Evolutionary conservation across 2,888 invertebrate genomes (phyloP), one percentile per base, ranked within the genome.

Genomic region (Heliconius aoede): DNA sequence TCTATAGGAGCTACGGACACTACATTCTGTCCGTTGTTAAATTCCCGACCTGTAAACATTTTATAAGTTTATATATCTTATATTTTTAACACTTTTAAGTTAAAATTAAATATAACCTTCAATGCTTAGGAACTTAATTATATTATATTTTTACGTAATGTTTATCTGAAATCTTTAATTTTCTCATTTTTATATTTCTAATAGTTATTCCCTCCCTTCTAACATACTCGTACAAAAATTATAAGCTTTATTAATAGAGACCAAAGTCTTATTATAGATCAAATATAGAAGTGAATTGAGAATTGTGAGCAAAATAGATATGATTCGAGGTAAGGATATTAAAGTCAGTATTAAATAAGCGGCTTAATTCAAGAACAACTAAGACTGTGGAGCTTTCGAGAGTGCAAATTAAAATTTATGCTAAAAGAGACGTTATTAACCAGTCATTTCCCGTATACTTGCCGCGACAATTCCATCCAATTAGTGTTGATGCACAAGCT

Each of bases 1-100:
- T 93, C 93, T 87, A 94, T 93, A 80, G 94, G 94, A 81, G 93
- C 92, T 86, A 92, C 94, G 78, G 94, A 94, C 81, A 94, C 94
- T 87, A 94, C 90, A 90, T 94, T 94, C 87, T 93, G 92, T 81
- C 93, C 94, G 81, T 87, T 90, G 81, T 92, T 89, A 84, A 94
- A 88, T 86, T 93, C 94, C 82, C 93, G 93, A 88, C 94, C 95
- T 95, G 93, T 80, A 91, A 93, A 84, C 83, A 87, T 77, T 60
- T 61, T 60, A 32, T 26, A 36, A 36, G 32, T 18, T 36, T n/a
- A 21, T 40, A 26, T 40, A 26, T 4, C 24, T 67, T 13, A 24
- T 58, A n/a, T 46, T 7, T 46, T 46, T 15, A 40, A 18, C 40
- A 40, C 15, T 40, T 40, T 15, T 15, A 40, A 40, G 40, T 40